Percentiles rank a stretch among this genome's conserved stretches.
Evolutionary conservation across 2,797 vertebrate genomes (phyloP).

Genomic region (Rachycentron canadum): DNA sequence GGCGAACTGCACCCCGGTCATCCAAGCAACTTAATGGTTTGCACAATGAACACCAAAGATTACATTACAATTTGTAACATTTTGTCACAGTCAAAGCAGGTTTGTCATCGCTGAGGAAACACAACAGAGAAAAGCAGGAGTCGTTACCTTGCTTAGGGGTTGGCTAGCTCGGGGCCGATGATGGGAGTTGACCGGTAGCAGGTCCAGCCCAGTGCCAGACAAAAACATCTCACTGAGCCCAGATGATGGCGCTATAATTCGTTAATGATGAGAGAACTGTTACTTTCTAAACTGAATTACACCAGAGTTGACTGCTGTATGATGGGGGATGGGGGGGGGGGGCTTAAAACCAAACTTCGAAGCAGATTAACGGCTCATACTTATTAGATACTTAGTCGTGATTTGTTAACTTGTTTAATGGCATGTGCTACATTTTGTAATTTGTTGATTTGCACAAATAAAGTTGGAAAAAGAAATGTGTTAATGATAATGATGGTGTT

Average conservation of each 20-base stretch:
- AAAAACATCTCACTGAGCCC: slow-evolving; percentile 30
- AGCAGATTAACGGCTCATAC: slow-evolving; percentile 31
- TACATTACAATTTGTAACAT: slow-evolving; percentile 39
- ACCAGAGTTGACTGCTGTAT: not conserved
- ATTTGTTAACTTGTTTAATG: slow-evolving; percentile 71
- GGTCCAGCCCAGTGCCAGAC: slow-evolving; percentile 12
- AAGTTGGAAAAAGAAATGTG: not conserved
- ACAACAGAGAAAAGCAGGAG: slow-evolving; percentile 29
- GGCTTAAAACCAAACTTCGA: slow-evolving; percentile 14
- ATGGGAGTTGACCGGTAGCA: slow-evolving; percentile 25
- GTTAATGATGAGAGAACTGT: slow-evolving; percentile 3
- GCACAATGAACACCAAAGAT: slow-evolving; percentile 35
- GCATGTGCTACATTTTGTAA: slow-evolving; percentile 61
- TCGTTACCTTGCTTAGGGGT: not conserved
- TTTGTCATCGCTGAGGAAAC: slow-evolving; percentile 35
- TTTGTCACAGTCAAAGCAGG: slow-evolving; percentile 46
- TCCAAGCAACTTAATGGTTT: slow-evolving; percentile 44
- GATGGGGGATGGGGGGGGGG: not conserved
- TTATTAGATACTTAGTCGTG: slow-evolving; percentile 56
- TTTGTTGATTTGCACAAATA: slow-evolving; percentile 63
- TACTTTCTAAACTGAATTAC: slow-evolving; percentile 12
- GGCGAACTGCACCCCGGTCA: not conserved
- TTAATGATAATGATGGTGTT: slow-evolving; percentile 68
- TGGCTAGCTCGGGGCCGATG: slow-evolving; percentile 27
- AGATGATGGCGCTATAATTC: not conserved